These are phyloP conservation scores for Takifugu ocellatus DNA, from an alignment of 2,797 vertebrate species.

Conservation along the genomic window DNA sequence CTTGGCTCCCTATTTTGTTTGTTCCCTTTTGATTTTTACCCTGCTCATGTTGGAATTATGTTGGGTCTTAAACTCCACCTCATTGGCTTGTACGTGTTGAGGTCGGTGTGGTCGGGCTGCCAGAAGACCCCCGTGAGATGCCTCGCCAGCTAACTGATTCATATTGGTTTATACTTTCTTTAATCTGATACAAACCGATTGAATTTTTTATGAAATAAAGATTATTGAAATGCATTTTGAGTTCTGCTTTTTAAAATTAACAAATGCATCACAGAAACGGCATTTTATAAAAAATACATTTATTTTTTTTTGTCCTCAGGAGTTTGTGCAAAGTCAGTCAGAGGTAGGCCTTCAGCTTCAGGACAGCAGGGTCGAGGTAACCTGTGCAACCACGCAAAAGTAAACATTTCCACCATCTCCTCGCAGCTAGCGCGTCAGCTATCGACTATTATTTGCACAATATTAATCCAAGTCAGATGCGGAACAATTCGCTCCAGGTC, in stretches of 20 bases:
- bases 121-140: constrained; percentile 43
- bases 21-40: constrained; percentile 21
- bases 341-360: constrained; percentile 64
- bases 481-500: too few relatives aligned
- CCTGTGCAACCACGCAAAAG: constrained; percentile 62
- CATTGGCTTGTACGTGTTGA: constrained; percentile 33
- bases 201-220: constrained; percentile 81
- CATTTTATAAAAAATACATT: constrained; percentile 66
- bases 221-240: constrained; percentile 59
- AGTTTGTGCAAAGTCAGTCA: constrained; percentile 21
- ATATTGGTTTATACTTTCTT: constrained; percentile 76
- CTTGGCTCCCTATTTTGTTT: not conserved
- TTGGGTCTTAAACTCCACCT: constrained; percentile 25
- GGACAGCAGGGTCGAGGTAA: constrained; percentile 55
- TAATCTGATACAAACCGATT: constrained; percentile 75
- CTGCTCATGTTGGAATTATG: constrained; percentile 20
- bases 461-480: too few relatives aligned
- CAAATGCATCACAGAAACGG: not conserved
- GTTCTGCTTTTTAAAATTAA: not conserved
- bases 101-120: constrained; percentile 22
- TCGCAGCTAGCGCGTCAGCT: too few relatives aligned
- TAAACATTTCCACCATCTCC: constrained; percentile 54
- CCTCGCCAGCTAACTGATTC: constrained; percentile 66
- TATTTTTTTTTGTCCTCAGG: constrained; percentile 47
- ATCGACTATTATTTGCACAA: too few relatives aligned